Evolutionary conservation across 2,113 vertebrate genomes (phyloP).

Genomic region (Gymnobelideus leadbeateri): DNA sequence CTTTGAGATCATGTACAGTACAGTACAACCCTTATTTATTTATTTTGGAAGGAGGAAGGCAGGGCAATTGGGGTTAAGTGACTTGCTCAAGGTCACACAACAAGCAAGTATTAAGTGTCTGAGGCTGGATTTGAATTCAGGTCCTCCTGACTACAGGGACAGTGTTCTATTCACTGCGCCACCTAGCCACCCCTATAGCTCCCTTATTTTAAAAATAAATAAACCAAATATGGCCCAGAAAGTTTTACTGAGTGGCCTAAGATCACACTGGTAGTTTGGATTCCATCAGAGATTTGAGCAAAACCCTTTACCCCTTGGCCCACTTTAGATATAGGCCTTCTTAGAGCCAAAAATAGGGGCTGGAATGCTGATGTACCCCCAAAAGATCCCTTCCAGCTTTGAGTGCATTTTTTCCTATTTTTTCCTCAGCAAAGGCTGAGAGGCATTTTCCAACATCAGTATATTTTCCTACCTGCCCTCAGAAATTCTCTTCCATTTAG

Average conservation of each 20-base stretch:
- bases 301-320: background rate
- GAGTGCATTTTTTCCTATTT: too few relatives aligned
- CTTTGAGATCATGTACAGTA: background rate
- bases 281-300: background rate
- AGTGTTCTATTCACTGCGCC: too few relatives aligned
- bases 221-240: background rate
- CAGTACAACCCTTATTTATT: too few relatives aligned
- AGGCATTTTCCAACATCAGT: too few relatives aligned
- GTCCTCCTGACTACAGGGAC: too few relatives aligned
- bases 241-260: background rate
- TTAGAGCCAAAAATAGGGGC: constrained; percentile 9
- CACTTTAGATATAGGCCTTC: background rate
- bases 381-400: background rate
- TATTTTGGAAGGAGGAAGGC: too few relatives aligned
- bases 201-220: background rate
- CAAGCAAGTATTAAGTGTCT: too few relatives aligned
- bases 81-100: too few relatives aligned
- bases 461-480: background rate
- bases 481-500: background rate
- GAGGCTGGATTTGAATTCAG: too few relatives aligned
- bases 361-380: background rate
- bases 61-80: too few relatives aligned
- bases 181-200: background rate
- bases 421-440: too few relatives aligned
- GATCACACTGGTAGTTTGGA: background rate